These are phyloP conservation scores for Scleropages formosus DNA, from an alignment of 2,797 vertebrate species.

Conservation along the genomic window DNA sequence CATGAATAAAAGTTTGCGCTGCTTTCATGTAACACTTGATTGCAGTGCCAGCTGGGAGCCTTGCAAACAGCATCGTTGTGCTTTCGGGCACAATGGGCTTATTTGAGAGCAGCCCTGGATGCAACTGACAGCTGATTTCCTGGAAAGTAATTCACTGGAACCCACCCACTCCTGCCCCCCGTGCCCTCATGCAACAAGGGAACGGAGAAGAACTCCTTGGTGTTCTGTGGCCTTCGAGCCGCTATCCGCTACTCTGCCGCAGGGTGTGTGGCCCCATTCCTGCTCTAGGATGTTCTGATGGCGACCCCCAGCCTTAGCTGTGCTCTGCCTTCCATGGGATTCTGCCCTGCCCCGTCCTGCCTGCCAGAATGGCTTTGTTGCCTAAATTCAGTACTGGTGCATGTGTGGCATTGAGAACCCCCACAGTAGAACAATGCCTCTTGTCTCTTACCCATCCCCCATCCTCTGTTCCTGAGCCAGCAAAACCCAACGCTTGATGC, in stretches of 20 bases:
- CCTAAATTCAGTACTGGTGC: not conserved
- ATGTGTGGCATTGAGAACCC: not conserved
- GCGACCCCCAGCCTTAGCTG: slow-evolving; percentile 53
- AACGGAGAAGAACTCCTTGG: slow-evolving; percentile 44
- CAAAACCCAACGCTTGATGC: too few species aligned
- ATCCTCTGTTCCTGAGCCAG: not conserved
- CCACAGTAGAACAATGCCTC: not conserved
- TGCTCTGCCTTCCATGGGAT: slow-evolving; percentile 59
- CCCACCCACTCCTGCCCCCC: too few species aligned
- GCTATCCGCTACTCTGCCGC: not conserved
- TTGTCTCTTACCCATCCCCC: not conserved
- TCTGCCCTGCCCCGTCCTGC: not conserved
- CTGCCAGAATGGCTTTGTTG: slow-evolving; percentile 43
- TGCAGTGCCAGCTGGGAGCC: not conserved
- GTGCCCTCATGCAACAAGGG: too few species aligned
- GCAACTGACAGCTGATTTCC: slow-evolving; percentile 53
- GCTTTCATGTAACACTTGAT: slow-evolving; percentile 8
- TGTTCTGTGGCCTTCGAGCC: slow-evolving; percentile 36
- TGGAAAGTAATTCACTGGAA: slow-evolving; percentile 53
- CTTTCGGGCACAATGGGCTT: slow-evolving; percentile 19
- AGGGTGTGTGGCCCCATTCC: not conserved
- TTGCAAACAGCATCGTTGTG: slow-evolving; percentile 4
- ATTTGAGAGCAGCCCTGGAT: slow-evolving; percentile 50
- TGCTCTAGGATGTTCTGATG: not conserved
- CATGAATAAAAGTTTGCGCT: not conserved